phyloP scores from a whole-genome alignment of 2,888 invertebrate species.

The Erebia epiphron region DNA sequence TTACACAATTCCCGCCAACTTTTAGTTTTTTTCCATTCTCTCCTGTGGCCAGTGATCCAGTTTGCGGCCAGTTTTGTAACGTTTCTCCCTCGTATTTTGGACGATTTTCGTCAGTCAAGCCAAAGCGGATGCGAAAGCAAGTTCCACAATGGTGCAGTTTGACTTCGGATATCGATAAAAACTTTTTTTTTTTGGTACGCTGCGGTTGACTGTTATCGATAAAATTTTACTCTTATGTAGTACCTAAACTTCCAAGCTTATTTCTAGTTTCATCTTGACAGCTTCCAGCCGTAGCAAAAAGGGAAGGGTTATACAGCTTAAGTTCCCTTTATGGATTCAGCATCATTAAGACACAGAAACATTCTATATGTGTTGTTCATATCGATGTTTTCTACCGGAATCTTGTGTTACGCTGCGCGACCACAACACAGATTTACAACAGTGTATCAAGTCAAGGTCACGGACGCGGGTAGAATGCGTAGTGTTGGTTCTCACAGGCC shows the following conservation, averaged over 20 bases:
- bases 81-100: slow-evolving; percentile 37
- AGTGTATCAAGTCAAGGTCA: slow-evolving; percentile 40
- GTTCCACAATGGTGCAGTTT: neutral
- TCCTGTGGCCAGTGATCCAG: slow-evolving; percentile 49
- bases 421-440: slow-evolving; percentile 30
- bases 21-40: slow-evolving; percentile 43
- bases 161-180: too few relatives aligned
- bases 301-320: too few relatives aligned
- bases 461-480: slow-evolving; percentile 35
- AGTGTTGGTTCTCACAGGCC: slow-evolving; percentile 40
- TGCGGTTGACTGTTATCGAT: too few relatives aligned
- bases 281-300: too few relatives aligned
- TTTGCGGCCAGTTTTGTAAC: slow-evolving; percentile 50
- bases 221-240: too few relatives aligned
- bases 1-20: slow-evolving; percentile 48
- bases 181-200: too few relatives aligned
- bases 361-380: too few relatives aligned
- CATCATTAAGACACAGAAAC: too few relatives aligned
- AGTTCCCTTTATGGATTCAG: too few relatives aligned
- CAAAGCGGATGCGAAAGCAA: slow-evolving; percentile 8
- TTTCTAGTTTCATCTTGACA: too few relatives aligned
- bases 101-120: slow-evolving; percentile 24
- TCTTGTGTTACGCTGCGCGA: slow-evolving; percentile 13
- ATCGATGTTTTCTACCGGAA: slow-evolving; percentile 14
- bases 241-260: too few relatives aligned